A percentile compares a stretch with the other conserved stretches of the same genome.
These are phyloP conservation scores for Montipora efflorescens DNA, from an alignment of 64 coral and sea anemone genomes.

Conservation along the genomic window DNA sequence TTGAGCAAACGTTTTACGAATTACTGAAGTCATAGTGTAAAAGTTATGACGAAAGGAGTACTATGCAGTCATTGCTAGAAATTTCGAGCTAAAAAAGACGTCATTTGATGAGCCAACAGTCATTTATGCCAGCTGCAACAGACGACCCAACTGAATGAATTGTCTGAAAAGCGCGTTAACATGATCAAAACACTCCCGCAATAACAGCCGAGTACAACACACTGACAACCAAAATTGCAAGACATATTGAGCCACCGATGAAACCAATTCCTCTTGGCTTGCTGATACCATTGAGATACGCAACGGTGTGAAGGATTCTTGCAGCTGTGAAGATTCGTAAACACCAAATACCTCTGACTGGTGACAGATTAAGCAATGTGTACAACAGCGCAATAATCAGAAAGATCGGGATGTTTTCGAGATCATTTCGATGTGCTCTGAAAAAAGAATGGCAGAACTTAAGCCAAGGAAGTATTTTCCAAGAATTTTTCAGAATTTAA, in stretches of 20 bases:
- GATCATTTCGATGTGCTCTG: constrained; percentile 79
- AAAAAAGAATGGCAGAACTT: neutral
- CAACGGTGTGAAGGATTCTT: constrained; percentile 63
- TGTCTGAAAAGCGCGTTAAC: neutral
- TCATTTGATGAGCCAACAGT: too few species aligned
- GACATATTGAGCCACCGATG: neutral
- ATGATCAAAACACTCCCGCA: neutral
- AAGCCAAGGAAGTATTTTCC: too few species aligned
- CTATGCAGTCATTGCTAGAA: too few species aligned
- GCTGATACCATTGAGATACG: constrained; percentile 50
- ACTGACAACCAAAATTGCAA: constrained; percentile 40
- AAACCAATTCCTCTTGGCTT: constrained; percentile 34
- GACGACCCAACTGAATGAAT: too few species aligned
- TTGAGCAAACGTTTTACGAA: too few species aligned
- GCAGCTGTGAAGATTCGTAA: constrained; percentile 72
- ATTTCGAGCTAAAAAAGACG: too few species aligned
- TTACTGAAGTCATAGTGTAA: too few species aligned
- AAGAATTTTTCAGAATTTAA: too few species aligned
- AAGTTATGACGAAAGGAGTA: too few species aligned
- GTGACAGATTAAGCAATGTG: constrained; percentile 37
- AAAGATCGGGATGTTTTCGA: constrained; percentile 78
- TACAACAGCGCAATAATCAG: constrained; percentile 64
- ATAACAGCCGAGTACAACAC: constrained; percentile 24
- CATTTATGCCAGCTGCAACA: too few species aligned
- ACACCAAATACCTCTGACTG: constrained; percentile 62